Evolutionary conservation across 2,113 vertebrate species (phyloP), one percentile per base, ranked within the genome.

Genomic region (Butorides virescens): DNA sequence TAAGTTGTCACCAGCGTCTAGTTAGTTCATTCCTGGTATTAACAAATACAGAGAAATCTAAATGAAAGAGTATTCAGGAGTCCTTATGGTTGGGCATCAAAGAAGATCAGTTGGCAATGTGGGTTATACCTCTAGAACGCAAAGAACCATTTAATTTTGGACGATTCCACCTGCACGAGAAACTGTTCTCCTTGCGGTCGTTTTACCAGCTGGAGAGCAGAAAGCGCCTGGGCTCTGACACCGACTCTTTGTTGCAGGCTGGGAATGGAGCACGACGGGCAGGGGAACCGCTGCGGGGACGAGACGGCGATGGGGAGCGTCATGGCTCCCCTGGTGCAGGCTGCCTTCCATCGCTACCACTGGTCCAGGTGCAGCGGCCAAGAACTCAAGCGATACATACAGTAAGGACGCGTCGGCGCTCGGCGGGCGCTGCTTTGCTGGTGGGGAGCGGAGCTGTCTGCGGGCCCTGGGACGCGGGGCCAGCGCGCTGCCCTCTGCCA

Each of bases 291-390:
- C 62, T 99, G 99, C 2, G 99, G 99, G 4, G 99, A 99, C 2
- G 99, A 99, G 92, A 99, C 99, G 0, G 98, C 99, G 0, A 99
- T 99, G 99, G 99, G 99, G 14, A 99, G 99, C 4, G 99, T 99
- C 22, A 99, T 99, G 99, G 99, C 99, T 4, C 99, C 99, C 12
- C 87, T 99, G 97, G 99, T 99, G 75, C 99, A 99, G 94, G 99
- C 99, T 0, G 99, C 99, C 9, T 99, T 99, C 83, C 99, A 99
- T 68, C 99, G 99, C 5, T 99, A 99, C 98, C 99, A 99, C 97
- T 99, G 99, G 99, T 99, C 99, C 90, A 98, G 99, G 70, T 99
- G 99, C 98, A 99, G 99, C 14, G 99, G 99, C 15, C 99, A 99
- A 92, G 99, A 99, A 74, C 97, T 99, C 87, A 99, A 99, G 85